phyloP scores from a whole-genome alignment of 2,797 vertebrate species.

The Scyliorhinus canicula region DNA sequence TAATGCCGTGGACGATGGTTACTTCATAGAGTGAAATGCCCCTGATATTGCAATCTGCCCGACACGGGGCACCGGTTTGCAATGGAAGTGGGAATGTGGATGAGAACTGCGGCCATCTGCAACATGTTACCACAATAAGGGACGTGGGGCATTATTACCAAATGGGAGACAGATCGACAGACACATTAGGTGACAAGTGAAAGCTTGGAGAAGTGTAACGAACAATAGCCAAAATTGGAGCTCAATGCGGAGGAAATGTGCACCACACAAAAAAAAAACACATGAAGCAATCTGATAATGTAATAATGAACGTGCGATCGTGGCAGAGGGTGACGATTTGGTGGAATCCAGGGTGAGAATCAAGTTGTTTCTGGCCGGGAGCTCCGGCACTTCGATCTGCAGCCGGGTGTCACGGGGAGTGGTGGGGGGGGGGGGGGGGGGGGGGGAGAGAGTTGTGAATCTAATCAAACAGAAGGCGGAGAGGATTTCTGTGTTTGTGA shows the following conservation, averaged over 20 bases:
- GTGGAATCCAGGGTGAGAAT: not conserved
- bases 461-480: constrained; percentile 91
- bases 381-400: not conserved
- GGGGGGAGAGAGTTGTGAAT: constrained; percentile 62
- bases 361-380: not conserved
- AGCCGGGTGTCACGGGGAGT: not conserved
- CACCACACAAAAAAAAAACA: not conserved
- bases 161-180: not conserved
- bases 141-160: not conserved
- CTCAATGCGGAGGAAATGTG: not conserved
- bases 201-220: not conserved
- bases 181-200: not conserved
- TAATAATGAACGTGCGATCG: not conserved
- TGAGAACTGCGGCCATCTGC: not conserved
- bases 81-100: not conserved
- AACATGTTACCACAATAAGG: not conserved
- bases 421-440: not conserved
- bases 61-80: not conserved
- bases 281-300: not conserved
- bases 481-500: constrained; percentile 76
- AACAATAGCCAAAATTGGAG: not conserved
- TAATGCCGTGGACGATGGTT: not conserved
- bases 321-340: not conserved
- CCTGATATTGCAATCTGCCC: not conserved
- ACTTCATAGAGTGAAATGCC: not conserved